These are phyloP conservation scores for Xiphorhynchus elegans DNA, from an alignment of 2,113 vertebrate genomes.

Conservation along the genomic window DNA sequence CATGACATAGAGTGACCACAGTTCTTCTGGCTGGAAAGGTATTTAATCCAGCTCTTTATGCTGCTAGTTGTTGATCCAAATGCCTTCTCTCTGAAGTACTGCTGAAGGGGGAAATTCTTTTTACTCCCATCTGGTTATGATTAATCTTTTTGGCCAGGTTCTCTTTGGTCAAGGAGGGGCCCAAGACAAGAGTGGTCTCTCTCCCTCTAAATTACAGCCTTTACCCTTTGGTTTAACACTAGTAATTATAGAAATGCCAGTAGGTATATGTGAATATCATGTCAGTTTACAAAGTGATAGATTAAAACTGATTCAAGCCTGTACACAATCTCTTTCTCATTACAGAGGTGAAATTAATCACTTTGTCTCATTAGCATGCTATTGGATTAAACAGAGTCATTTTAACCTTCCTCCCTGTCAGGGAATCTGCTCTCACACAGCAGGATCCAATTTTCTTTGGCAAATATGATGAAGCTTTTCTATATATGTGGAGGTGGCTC, in stretches of 20 bases:
- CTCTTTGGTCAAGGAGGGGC: neutral
- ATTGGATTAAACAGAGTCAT: conserved; percentile 43
- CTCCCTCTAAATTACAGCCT: neutral
- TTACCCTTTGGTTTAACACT: neutral
- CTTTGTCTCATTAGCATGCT: conserved; percentile 7
- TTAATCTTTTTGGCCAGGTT: conserved; percentile 10
- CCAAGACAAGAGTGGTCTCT: neutral
- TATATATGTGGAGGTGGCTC: neutral
- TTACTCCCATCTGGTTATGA: neutral
- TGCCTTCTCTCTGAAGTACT: neutral
- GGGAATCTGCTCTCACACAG: neutral
- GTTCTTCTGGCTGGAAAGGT: neutral
- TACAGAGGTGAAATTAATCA: conserved; percentile 35
- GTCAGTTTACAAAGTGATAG: neutral
- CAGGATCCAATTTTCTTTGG: conserved; percentile 33
- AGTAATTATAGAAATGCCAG: neutral
- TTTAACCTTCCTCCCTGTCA: conserved; percentile 22
- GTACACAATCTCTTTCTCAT: conserved; percentile 32
- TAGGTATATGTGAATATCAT: neutral
- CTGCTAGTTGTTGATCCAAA: neutral
- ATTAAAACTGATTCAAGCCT: conserved; percentile 25
- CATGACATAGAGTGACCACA: neutral
- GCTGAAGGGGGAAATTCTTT: neutral
- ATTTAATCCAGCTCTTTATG: neutral
- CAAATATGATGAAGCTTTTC: conserved; percentile 36